Evolutionary conservation across 2,113 vertebrate species (phyloP), one percentile per base, ranked within the genome.

Genomic region (Lagopus leucura): DNA sequence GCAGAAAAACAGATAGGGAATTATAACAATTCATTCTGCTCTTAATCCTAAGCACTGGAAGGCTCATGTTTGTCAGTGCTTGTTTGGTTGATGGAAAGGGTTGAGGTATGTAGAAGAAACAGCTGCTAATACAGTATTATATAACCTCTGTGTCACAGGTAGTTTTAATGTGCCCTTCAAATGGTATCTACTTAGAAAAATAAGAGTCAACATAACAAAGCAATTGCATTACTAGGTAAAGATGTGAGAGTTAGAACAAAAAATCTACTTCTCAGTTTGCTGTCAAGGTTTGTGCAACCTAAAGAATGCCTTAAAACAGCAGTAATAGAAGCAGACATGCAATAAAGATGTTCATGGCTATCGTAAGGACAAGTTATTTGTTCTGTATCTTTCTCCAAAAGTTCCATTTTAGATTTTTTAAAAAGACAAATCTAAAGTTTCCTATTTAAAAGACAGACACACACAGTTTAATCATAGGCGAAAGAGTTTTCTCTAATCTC

Each of bases 51-150:
- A 86, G 32, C 42, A 52, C 0, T 40, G 10, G 75, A 92, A 91
- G n/a, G 6, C 48, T 28, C 0, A 3, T 1, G 0, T 66, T 70
- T 89, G 82, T 83, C 82, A 86, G 0, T 19, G 50, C 15, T 48
- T 25, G 40, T 76, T 91, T 64, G 65, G 67, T 3, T 89, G 89
- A 93, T 71, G 72, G 65, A 92, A 76, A 93, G 82, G 32, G 63
- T 86, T 1, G 0, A 50, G 4, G 0, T n/a, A 11, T 64, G 48
- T 8, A 66, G 36, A 75, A 85, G 24, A 36, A 95, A 52, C 7
- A 81, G 58, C 1, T 81, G 27, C 54, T 75, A 88, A 61, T 38
- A 78, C 5, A 36, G 1, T 61, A 38, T 18, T 64, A 43, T 48
- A 27, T 47, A 54, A 52, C 65, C 25, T 38, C 92, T 81, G 70